Base-by-base conservation (phyloP, 2,797 vertebrate species). In the Oreochromis mossambicus region DNA sequence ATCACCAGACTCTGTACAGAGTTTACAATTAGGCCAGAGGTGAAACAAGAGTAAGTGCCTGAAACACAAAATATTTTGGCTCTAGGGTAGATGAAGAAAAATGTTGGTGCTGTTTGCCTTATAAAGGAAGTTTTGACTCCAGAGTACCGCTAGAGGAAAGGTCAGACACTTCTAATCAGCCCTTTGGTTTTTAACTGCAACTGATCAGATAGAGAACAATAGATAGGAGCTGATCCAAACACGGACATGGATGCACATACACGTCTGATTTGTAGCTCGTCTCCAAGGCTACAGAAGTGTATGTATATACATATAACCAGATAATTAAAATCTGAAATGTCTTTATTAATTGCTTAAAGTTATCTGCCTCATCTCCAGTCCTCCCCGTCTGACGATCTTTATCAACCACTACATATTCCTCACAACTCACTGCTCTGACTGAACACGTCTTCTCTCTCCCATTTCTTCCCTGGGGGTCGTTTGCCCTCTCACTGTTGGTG, bases 371-470 rank as follows among this genome's bases (percentile, higher is more conserved):
- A 46, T 70, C 38, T 70, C 66, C 41, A 70, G 24, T 6, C 11
- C 21, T 29, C 11, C 34, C 61, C 4, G 1, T 0, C 19, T 63
- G 58, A 56, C 17, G 55, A 63, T 38, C 58, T 63, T 63, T 36
- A 66, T 21, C n/a, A 66, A 38, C 11, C 61, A 41, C 34, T 43
- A 24, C 38, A 15, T 10, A 7, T 43, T 43, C 21, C 63, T 24
- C 36, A 24, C 8, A 70, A 15, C 66, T 24, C 14, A 15, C 15
- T 73, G 68, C 68, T 29, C 41, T 29, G 4, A 46, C 43, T 19
- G 24, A 0, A 73, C 8, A 14, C 0, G 9, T 29, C 0, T 29
- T 46, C 68, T 48, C 9, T 10, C 21, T 32, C 43, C 43, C 24
- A 19, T 48, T 48, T 26, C 26, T 1, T 29, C 24, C 43, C 43